Evolutionary conservation across 2,797 vertebrate genomes (phyloP).

Genomic region (Apogon hyalosoma): DNA sequence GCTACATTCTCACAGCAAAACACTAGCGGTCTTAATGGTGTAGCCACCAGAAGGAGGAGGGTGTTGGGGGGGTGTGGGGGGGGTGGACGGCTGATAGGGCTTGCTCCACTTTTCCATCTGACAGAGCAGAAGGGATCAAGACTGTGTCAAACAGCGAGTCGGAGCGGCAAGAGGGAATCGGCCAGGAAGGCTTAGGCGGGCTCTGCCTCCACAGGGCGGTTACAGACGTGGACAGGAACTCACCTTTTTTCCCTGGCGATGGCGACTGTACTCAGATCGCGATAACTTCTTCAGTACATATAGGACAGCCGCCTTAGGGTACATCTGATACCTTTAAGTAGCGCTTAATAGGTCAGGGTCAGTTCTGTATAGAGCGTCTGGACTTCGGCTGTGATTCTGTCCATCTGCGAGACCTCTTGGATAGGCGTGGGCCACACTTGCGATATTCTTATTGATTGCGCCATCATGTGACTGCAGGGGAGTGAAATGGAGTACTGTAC

Average conservation of each 20-base stretch:
- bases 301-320: constrained; percentile 18
- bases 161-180: constrained; percentile 65
- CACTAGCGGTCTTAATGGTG: constrained; percentile 44
- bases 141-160: constrained; percentile 74
- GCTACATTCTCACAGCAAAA: neutral
- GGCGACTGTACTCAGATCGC: constrained; percentile 31
- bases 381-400: constrained; percentile 19
- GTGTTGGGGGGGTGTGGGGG: neutral
- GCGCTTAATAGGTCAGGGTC: constrained; percentile 13
- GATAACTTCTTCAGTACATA: too few species aligned
- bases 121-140: constrained; percentile 82
- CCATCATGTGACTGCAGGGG: constrained; percentile 53
- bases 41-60: constrained; percentile 53
- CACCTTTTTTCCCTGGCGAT: constrained; percentile 49
- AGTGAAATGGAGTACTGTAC: constrained; percentile 13
- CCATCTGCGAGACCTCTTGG: constrained; percentile 29
- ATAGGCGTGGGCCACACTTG: constrained; percentile 8
- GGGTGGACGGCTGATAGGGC: constrained; percentile 56
- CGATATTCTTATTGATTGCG: constrained; percentile 35
- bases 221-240: constrained; percentile 52
- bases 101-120: constrained; percentile 84
- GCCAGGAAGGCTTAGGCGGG: constrained; percentile 70
- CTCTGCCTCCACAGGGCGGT: constrained; percentile 56
- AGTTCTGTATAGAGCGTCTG: constrained; percentile 7
- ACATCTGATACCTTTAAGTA: constrained; percentile 30